phyloP scores from a whole-genome alignment of 2,797 vertebrate genomes.

The Sebastes hopkinsi region DNA sequence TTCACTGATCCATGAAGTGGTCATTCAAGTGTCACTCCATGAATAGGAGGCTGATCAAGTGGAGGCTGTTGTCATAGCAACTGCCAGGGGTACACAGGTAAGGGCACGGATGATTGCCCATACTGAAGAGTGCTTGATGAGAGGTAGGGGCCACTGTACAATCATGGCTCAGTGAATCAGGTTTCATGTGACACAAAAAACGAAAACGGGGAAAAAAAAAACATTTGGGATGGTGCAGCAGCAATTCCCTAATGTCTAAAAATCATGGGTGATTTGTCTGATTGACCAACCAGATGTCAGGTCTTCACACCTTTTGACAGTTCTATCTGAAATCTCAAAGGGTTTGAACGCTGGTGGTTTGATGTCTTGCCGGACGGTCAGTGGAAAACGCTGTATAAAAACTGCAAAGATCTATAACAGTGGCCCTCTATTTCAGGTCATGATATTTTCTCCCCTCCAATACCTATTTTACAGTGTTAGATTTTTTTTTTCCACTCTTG shows the following conservation, averaged over 20 bases:
- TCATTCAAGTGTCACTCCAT: conserved; percentile 80
- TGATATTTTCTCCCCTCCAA: conserved; percentile 14
- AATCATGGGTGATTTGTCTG: conserved; percentile 34
- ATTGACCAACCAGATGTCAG: conserved; percentile 33
- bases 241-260: conserved; percentile 48
- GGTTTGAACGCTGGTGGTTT: conserved; percentile 1
- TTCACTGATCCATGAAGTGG: conserved; percentile 80
- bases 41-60: conserved; percentile 81
- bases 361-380: neutral
- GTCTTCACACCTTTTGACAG: conserved; percentile 38
- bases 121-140: conserved; percentile 81
- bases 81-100: conserved; percentile 77
- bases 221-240: conserved; percentile 23
- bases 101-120: conserved; percentile 80
- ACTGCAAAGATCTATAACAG: neutral
- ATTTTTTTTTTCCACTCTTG: conserved; percentile 27
- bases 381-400: conserved; percentile 7
- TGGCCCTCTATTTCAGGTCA: neutral
- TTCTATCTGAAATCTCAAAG: conserved; percentile 25
- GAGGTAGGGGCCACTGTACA: conserved; percentile 69
- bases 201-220: neutral
- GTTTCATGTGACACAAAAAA: conserved; percentile 41
- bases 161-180: conserved; percentile 66
- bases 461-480: conserved; percentile 20
- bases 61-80: conserved; percentile 81